Base-by-base conservation (phyloP, 1,140 invertebrate species). In the Pseudomyrmex dendroicus region DNA sequence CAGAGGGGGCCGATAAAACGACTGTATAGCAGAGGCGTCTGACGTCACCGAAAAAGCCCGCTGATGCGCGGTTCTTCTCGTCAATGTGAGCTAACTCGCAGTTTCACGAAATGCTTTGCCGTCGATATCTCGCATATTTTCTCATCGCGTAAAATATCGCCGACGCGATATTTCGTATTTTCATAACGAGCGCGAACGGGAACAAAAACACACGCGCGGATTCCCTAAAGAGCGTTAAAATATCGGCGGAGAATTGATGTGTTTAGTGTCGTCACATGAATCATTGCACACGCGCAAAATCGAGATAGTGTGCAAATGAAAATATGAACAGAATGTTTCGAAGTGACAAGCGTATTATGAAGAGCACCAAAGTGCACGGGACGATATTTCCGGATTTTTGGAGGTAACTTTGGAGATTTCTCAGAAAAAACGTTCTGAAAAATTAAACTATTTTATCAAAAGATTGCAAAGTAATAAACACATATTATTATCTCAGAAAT, bases 11-110 rank as follows among this genome's bases (percentile, higher is more conserved):
- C 84, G 83, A 86, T 89, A 83, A 89, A 90, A 85, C 80, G 80
- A 70, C 56, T 82, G 85, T 83, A 64, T 35, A 5, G 35, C 35
- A 73, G 84, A 52, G 50, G 50, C 64, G 82, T 76, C 83, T 89
- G 85, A 90, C 89, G 87, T 90, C 89, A 90, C 76, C 83, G 63
- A 73, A 78, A 72, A 83, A 84, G 76, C 80, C 82, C 52, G 85
- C 74, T 83, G 73, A 73, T 87, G 73, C 67, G 72, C 73, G 20
- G 7, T 35, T 73, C 84, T 83, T 46, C 70, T 67, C 54, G 68
- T 89, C 63, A 73, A 86, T 62, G 80, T 35, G 73, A 83, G 73
- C 57, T 73, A 64, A 57, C 57, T 80, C 59, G 59, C 74, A 88
- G 86, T 89, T 89, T 88, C 84, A 64, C 70, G 72, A 86, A 76